Percentiles rank a stretch among this genome's conserved stretches.
Conservation (phyloP, 92 coral and sea anemone species). For the Phymanthus crucifer region DNA sequence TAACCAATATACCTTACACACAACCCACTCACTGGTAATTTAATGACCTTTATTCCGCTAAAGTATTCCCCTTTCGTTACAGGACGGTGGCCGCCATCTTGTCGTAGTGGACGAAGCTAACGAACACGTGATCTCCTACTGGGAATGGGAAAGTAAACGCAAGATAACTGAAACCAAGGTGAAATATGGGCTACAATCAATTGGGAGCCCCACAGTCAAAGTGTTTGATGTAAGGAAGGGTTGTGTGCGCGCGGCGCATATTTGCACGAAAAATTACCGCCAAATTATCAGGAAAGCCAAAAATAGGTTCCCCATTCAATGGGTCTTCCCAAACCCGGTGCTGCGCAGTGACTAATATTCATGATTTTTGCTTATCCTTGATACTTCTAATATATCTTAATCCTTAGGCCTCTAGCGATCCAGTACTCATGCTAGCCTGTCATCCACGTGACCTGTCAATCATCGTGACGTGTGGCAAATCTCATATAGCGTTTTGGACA, state of each 20-base stretch:
- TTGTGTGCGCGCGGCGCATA: too few species aligned
- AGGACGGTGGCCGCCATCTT: conserved; percentile 72
- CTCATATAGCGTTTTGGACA: conserved; percentile 85
- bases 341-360: not conserved
- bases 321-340: too few species aligned
- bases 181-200: not conserved
- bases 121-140: conserved; percentile 69
- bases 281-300: too few species aligned
- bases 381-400: too few species aligned
- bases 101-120: conserved; percentile 75
- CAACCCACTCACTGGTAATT: too few species aligned
- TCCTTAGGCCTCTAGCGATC: conserved; percentile 67
- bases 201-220: too few species aligned
- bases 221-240: too few species aligned
- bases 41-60: too few species aligned
- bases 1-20: too few species aligned
- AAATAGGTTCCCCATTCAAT: too few species aligned
- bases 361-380: not conserved
- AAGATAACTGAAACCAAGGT: conserved; percentile 72
- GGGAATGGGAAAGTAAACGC: conserved; percentile 79
- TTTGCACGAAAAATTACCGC: too few species aligned
- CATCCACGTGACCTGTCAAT: conserved; percentile 57
- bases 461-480: conserved; percentile 76
- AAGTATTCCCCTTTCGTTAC: not conserved
- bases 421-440: conserved; percentile 58